These are phyloP conservation scores for Sebastes steindachneri DNA, from an alignment of 2,797 vertebrate species.

Conservation along the genomic window DNA sequence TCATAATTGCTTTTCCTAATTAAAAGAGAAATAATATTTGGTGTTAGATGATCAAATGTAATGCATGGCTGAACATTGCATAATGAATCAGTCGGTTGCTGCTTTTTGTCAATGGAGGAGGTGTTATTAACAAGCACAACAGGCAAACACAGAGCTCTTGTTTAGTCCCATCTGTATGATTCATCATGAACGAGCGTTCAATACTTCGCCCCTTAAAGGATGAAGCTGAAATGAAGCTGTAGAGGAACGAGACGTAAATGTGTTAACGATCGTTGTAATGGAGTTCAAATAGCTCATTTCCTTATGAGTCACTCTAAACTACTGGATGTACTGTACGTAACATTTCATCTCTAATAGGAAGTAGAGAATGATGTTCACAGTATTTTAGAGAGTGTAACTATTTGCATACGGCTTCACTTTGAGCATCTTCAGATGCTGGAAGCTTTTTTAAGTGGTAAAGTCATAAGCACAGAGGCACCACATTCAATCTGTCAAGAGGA, in stretches of 20 bases:
- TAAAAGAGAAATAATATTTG: constrained; percentile 55
- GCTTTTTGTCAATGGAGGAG: constrained; percentile 30
- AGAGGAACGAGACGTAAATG: constrained; percentile 6
- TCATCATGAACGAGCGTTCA: constrained; percentile 18
- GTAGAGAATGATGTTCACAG: background rate
- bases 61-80: constrained; percentile 42
- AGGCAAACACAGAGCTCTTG: constrained; percentile 14
- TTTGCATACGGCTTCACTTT: background rate
- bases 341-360: background rate
- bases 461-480: background rate
- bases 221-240: constrained; percentile 11
- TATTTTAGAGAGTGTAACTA: background rate
- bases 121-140: constrained; percentile 47
- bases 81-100: constrained; percentile 30
- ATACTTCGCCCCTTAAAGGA: constrained; percentile 18
- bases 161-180: background rate
- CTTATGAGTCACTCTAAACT: background rate
- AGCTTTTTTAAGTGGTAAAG: background rate
- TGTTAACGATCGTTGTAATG: constrained; percentile 9
- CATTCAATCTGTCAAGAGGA: background rate
- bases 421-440: background rate
- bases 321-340: background rate
- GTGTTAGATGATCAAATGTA: constrained; percentile 53
- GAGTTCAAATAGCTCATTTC: background rate
- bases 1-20: constrained; percentile 64